Conservation (phyloP, 2,113 vertebrate species). For the Formicarius rufipectus region DNA sequence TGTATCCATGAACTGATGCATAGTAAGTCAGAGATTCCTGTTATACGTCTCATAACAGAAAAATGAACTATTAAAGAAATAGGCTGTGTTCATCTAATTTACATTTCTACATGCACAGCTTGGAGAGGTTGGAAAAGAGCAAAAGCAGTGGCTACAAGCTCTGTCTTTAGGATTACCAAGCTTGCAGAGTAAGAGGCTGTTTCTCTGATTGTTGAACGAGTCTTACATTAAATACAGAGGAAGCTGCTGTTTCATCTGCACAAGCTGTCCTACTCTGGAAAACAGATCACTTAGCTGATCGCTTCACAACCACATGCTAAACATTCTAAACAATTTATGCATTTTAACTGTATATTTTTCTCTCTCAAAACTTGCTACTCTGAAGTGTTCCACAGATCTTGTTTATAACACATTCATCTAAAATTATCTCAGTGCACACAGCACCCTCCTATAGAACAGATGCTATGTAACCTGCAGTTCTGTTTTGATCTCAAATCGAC, state of each 20-base stretch:
- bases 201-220: background rate
- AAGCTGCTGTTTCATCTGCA: constrained; percentile 45
- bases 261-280: constrained; percentile 29
- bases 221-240: background rate
- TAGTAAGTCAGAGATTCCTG: background rate
- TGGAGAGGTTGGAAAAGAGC: background rate
- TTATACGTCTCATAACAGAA: background rate
- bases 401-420: constrained; percentile 85
- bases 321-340: constrained; percentile 78
- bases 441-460: constrained; percentile 80
- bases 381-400: constrained; percentile 79
- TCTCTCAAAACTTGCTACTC: constrained; percentile 71
- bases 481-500: constrained; percentile 81
- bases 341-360: constrained; percentile 74
- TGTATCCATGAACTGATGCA: background rate
- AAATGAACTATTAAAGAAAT: background rate
- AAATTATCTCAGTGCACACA: constrained; percentile 81
- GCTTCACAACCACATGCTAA: constrained; percentile 73
- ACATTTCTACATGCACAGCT: background rate
- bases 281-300: constrained; percentile 58
- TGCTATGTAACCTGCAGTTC: constrained; percentile 79
- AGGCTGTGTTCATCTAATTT: background rate
- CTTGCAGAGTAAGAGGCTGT: background rate
- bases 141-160: background rate
- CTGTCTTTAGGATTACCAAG: background rate